Evolutionary conservation across 1,140 invertebrate genomes (phyloP).

Genomic region (Harpegnathos saltator): DNA sequence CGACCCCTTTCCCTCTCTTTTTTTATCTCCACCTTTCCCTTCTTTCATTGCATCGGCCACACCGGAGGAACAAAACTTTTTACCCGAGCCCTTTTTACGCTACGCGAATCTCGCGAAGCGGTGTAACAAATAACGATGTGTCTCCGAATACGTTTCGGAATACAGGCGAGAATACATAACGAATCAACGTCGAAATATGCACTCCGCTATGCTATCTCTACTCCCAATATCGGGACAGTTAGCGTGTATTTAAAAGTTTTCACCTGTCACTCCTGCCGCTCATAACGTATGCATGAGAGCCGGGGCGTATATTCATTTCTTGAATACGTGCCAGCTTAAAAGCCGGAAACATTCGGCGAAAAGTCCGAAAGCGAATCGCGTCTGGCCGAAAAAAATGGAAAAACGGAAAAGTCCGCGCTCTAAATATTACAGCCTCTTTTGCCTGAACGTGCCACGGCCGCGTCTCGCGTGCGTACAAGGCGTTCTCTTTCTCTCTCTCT

Average conservation of each 20-base stretch:
- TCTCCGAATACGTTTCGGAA: conserved; percentile 13
- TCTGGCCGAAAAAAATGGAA: conserved; percentile 50
- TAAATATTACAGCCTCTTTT: conserved; percentile 63
- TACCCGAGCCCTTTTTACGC: conserved; percentile 4
- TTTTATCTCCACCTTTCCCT: conserved; percentile 54
- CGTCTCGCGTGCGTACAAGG: conserved; percentile 41
- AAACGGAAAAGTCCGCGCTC: conserved; percentile 31
- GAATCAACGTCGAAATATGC: not conserved
- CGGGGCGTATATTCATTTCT: not conserved
- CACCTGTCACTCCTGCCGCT: not conserved
- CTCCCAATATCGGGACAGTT: not conserved
- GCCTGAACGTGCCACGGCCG: conserved; percentile 26
- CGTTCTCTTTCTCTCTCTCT: too few species aligned
- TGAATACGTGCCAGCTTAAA: conserved; percentile 57
- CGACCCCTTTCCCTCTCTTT: conserved; percentile 53
- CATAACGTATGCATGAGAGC: conserved; percentile 35
- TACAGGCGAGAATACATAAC: not conserved
- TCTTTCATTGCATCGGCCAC: conserved; percentile 54
- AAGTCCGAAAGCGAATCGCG: conserved; percentile 41
- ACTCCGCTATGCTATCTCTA: not conserved
- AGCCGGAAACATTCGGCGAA: conserved; percentile 55
- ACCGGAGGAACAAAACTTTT: conserved; percentile 26
- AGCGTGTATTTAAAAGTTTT: not conserved
- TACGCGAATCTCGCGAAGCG: not conserved
- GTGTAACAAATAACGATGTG: conserved; percentile 17